A percentile compares a stretch with the other conserved stretches of the same genome.
Evolutionary conservation across 1,140 invertebrate species (phyloP).

Genomic region (Harpegnathos saltator): DNA sequence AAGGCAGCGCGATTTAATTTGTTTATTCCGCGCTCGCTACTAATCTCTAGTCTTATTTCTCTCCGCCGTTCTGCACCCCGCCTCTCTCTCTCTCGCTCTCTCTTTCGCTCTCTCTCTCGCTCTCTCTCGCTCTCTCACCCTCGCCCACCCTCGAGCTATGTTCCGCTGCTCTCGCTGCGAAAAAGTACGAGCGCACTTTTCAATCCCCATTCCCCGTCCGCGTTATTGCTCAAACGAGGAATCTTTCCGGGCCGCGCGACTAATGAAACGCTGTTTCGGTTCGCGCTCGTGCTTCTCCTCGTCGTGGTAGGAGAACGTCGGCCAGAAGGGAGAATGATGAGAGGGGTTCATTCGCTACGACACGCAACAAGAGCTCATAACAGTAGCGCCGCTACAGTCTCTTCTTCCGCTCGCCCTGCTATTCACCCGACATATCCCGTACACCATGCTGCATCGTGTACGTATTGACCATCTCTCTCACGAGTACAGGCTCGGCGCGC

Average conservation of each 20-base stretch:
- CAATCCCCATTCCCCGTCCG: neutral
- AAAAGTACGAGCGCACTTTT: conserved; percentile 1
- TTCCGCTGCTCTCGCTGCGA: neutral
- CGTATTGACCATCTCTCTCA: conserved; percentile 19
- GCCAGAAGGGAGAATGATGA: conserved; percentile 21
- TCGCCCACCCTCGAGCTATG: no score
- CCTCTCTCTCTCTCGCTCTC: neutral
- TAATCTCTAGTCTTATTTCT: neutral
- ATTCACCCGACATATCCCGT: neutral
- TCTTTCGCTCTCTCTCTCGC: neutral
- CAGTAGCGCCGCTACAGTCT: neutral
- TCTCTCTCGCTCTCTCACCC: neutral
- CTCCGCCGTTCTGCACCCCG: no score
- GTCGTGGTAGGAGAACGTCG: conserved; percentile 16
- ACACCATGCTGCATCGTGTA: neutral
- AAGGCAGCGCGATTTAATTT: conserved; percentile 44
- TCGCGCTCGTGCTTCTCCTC: conserved; percentile 14
- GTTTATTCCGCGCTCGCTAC: conserved; percentile 28
- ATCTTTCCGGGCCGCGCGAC: conserved; percentile 32
- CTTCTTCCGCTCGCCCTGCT: conserved; percentile 1
- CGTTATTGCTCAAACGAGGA: conserved; percentile 40
- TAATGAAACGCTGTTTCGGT: conserved; percentile 53
- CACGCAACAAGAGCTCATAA: conserved; percentile 51
- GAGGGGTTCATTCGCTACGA: conserved; percentile 26
- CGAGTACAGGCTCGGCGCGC: neutral